Percentiles rank a stretch among this genome's conserved stretches.
phyloP scores from a whole-genome alignment of 2,888 invertebrate species.

The Chydorus sphaericus region DNA sequence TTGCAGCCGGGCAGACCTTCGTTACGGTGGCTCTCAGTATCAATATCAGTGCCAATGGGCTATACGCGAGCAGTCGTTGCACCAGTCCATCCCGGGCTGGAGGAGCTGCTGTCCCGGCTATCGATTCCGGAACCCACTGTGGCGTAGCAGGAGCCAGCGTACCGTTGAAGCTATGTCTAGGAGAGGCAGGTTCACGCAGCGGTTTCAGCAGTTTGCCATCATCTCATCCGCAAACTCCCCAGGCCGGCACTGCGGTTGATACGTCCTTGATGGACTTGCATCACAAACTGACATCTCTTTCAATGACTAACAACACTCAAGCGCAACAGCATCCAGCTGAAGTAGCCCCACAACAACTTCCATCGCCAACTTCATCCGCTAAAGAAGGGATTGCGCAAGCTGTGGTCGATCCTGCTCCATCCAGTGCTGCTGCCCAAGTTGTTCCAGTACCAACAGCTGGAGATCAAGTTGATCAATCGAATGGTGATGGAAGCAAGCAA shows the following conservation, averaged over 20 bases:
- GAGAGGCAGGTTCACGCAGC: not conserved
- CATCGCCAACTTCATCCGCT: not conserved
- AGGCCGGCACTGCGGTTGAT: slow-evolving; percentile 46
- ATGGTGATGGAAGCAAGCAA: slow-evolving; percentile 15
- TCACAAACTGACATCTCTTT: slow-evolving; percentile 44
- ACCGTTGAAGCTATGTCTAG: slow-evolving; percentile 2
- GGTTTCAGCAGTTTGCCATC: slow-evolving; percentile 29
- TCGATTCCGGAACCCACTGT: not conserved
- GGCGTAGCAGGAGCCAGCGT: slow-evolving; percentile 16
- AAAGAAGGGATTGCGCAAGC: not conserved
- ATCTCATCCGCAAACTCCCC: slow-evolving; percentile 46
- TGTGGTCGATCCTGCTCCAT: not conserved
- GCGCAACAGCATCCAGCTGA: not conserved
- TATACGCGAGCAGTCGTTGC: slow-evolving; percentile 3
- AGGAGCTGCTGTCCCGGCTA: not conserved
- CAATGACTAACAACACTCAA: slow-evolving; percentile 22
- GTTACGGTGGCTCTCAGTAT: slow-evolving; percentile 8
- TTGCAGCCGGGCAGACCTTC: not conserved
- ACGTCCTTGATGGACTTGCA: slow-evolving; percentile 53
- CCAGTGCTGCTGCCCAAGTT: not conserved
- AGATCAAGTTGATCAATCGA: slow-evolving; percentile 14
- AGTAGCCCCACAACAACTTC: not conserved
- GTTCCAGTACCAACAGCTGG: too few species aligned
- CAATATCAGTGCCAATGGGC: slow-evolving; percentile 5
- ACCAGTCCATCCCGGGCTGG: not conserved